Base-by-base conservation (phyloP, 2,888 invertebrate species). In the Liopterus haemorrhoidalis region DNA sequence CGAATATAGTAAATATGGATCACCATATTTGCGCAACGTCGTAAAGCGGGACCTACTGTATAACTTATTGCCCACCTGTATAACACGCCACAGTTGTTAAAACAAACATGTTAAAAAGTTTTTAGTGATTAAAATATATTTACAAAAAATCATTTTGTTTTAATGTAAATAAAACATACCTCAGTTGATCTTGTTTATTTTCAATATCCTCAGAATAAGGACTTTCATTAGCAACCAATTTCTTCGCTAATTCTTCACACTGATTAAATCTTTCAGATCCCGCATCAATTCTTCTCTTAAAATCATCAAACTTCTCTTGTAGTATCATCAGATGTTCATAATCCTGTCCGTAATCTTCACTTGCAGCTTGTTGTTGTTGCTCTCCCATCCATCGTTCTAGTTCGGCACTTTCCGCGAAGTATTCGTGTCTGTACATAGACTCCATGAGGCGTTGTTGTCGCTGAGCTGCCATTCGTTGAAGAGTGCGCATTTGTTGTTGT, bases 331-430 rank as follows among this genome's bases (percentile, higher is more conserved):
- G 68, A 69, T 93, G 93, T 59, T 93, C 92, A 59, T 86, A 94
- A 66, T 96, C 95, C 64, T 89, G 89, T 0, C 95, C 95, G 59
- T 90, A 94, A 64, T 95, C 95, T 59, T 94, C 93, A 43, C 87
- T 88, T 37, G 85, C 83, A 1, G 94, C 93, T 0, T 85, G 82
- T 38, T 88, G 85, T 60, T 87, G 80, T 63, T 94, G 90, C 57
- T 94, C 93, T 51, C 83, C 81, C 38, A 96, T 90, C 93, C 94
- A 95, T 57, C 82, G 79, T 62, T 92, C 91, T 27, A 95, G 73
- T 60, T 94, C 94, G 2, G 84, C 83, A 36, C 88, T 88, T 67
- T 95, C 94, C 0, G 85, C 74, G 64, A 93, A 79, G 66, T 93
- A 95, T 60, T 94, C 93, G 61, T 93, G 92, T 51, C 78, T 68